Percentiles rank a stretch among this genome's conserved stretches.
phyloP scores from a whole-genome alignment of 2,797 vertebrate genomes.

The Hoplostethus atlanticus region DNA sequence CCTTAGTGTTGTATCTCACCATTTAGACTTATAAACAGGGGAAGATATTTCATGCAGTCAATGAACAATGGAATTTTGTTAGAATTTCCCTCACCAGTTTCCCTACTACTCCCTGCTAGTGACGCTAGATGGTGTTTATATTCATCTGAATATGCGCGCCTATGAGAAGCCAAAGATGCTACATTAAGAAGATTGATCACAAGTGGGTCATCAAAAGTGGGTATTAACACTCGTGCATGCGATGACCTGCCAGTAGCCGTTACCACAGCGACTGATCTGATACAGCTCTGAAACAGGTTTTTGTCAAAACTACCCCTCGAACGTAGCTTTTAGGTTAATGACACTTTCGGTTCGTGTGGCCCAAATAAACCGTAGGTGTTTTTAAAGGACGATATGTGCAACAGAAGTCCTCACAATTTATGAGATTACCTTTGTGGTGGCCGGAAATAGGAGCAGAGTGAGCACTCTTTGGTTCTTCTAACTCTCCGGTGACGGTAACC shows the following conservation, averaged over 20 bases:
- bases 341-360: too few relatives aligned
- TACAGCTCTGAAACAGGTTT: too few relatives aligned
- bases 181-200: background rate
- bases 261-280: background rate
- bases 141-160: background rate
- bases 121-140: slow-evolving; percentile 32
- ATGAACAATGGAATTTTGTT: background rate
- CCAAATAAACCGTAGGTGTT: too few relatives aligned
- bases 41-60: background rate
- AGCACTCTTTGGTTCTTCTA: background rate
- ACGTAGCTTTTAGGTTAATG: too few relatives aligned
- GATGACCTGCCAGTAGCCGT: too few relatives aligned
- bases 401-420: too few relatives aligned
- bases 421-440: background rate
- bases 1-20: background rate
- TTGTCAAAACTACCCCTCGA: too few relatives aligned
- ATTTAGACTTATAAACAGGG: background rate
- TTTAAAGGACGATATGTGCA: too few relatives aligned
- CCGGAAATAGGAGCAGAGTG: slow-evolving; percentile 32
- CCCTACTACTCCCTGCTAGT: background rate
- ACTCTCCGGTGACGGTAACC: slow-evolving; percentile 2
- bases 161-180: slow-evolving; percentile 1
- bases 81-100: background rate
- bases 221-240: too few relatives aligned
- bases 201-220: background rate